Evolutionary conservation across 2,888 invertebrate species (phyloP), one percentile per base, ranked within the genome.

Genomic region (Tipula vernalis): DNA sequence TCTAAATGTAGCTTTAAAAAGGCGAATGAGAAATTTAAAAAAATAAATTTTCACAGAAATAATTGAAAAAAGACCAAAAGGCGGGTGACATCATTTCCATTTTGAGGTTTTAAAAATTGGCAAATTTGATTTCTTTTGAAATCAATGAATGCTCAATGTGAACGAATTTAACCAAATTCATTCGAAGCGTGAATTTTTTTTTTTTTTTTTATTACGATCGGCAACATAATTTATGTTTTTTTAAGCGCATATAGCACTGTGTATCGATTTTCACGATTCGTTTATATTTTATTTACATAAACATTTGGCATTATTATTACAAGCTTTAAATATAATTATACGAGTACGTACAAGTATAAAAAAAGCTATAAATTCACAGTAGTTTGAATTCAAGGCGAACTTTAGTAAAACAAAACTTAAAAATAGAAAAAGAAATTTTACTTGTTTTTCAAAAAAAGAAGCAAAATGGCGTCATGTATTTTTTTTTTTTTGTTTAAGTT

Each of bases 361-460:
- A 18, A 71, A 71, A 71, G 71, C 71, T 71, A 71, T 71, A 71
- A 71, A 71, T 71, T 71, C 71, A 71, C 71, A 28, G 28, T 28
- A 71, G 71, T 71, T 51, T n/a, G 8, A 10, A 28, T 71, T 71
- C 71, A 71, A 71, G 71, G 71, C 28, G 10, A 71, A 71, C 71
- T 71, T 71, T 28, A 71, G 28, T 28, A 28, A 71, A n/a, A n/a
- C n/a, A n/a, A 71, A 71, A 71, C 71, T 71, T 71, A 28, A 28
- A 71, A 71, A 71, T 71, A 71, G 71, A 71, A 71, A 71, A 71
- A 71, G 71, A 71, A 71, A 71, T 71, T 71, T 71, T 71, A 71
- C 71, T 71, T 71, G 71, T 71, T 71, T 71, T 71, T 28, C 28
- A 71, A 71, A 71, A 13, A 51, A 44, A 51, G 15, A 28, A 71